Percentiles rank a stretch among this genome's conserved stretches.
phyloP scores from a whole-genome alignment of 2,888 invertebrate genomes.

The Exocentrus adspersus region DNA sequence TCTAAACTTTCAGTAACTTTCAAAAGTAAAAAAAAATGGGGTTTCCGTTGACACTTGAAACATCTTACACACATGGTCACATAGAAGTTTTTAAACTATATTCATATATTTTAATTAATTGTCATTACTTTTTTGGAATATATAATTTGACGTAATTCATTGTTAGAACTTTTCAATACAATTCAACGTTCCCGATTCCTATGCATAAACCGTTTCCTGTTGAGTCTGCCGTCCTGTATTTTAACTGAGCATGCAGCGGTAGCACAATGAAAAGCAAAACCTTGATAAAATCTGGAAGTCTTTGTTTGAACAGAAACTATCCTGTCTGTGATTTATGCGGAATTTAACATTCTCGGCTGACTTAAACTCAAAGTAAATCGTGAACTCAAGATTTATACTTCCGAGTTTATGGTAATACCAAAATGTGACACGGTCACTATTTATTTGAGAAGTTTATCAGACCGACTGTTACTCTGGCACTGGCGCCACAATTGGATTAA shows the following conservation, averaged over 20 bases:
- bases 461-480: slow-evolving; percentile 33
- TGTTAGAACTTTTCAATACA: too few species aligned
- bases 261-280: background rate
- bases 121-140: too few species aligned
- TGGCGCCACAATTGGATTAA: slow-evolving; percentile 37
- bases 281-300: slow-evolving; percentile 4
- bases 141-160: too few species aligned
- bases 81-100: too few species aligned
- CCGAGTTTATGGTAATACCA: slow-evolving; percentile 39
- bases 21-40: too few species aligned
- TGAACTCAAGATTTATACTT: slow-evolving; percentile 38
- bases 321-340: slow-evolving; percentile 31
- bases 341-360: slow-evolving; percentile 26
- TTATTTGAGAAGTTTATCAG: slow-evolving; percentile 40
- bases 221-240: background rate
- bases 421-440: slow-evolving; percentile 39
- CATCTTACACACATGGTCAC: too few species aligned
- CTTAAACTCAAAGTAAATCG: slow-evolving; percentile 31
- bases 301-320: slow-evolving; percentile 26
- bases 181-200: too few species aligned
- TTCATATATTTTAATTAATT: too few species aligned
- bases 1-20: too few species aligned
- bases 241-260: background rate
- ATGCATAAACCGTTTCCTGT: slow-evolving; percentile 3
- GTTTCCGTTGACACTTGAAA: too few species aligned